Percentiles rank a stretch among this genome's conserved stretches.
Evolutionary conservation across 1,140 invertebrate species (phyloP).

Genomic region (Neodiprion pinetum): DNA sequence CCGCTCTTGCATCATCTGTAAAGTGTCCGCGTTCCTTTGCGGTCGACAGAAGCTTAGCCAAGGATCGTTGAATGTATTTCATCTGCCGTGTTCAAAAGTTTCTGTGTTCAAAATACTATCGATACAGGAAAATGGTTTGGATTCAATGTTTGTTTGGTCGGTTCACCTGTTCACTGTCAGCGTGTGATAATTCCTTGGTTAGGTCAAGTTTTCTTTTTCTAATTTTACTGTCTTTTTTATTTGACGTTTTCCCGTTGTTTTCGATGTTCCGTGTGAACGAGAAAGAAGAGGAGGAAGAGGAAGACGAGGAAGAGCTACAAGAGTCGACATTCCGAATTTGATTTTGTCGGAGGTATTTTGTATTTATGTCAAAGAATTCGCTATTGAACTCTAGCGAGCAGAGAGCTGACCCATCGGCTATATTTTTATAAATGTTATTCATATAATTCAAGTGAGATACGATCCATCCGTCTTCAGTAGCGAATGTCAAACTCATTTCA

Average conservation of each 20-base stretch:
- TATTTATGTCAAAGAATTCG: constrained; percentile 46
- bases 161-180: constrained; percentile 38
- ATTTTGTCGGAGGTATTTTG: constrained; percentile 45
- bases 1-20: constrained; percentile 21
- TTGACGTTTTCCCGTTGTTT: constrained; percentile 26
- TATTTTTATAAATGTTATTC: constrained; percentile 41
- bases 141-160: background rate
- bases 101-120: background rate
- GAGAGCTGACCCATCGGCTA: constrained; percentile 23
- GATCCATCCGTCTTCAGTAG: constrained; percentile 45
- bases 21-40: constrained; percentile 39
- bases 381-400: constrained; percentile 39
- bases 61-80: constrained; percentile 36
- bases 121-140: too few species aligned
- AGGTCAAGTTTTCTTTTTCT: constrained; percentile 32
- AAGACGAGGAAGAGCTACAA: background rate
- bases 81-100: constrained; percentile 30
- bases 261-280: background rate
- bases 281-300: too few species aligned
- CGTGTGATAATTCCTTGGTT: constrained; percentile 25
- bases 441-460: constrained; percentile 48
- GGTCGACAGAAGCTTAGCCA: constrained; percentile 32
- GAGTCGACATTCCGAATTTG: constrained; percentile 32
- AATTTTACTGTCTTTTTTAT: background rate
- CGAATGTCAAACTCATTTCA: constrained; percentile 45